Evolutionary conservation across 1,140 invertebrate genomes (phyloP), one percentile per base, ranked within the genome.

Genomic region (Dendroctonus ponderosae): DNA sequence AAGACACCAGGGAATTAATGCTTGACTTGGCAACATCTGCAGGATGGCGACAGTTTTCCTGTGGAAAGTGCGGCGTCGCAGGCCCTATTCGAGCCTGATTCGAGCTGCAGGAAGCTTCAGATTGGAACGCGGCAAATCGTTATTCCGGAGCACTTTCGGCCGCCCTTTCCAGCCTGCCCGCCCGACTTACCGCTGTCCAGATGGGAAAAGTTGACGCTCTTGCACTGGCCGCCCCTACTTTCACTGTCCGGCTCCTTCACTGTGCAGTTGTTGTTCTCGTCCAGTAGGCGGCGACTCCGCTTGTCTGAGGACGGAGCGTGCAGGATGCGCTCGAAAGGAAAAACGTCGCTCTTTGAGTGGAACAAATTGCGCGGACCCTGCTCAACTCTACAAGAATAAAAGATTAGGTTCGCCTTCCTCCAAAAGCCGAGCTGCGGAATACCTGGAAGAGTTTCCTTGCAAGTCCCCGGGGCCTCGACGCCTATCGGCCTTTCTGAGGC

Each of bases 401-500:
- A 3, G 26, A 26, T 26, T 26, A 26, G 26, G 26, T 26, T 49
- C 50, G 37, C 42, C 54, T 62, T 61, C 44, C 26, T 26, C 26
- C 26, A 2, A 26, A 26, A 26, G 26, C 26, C 1, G 1, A 26
- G 26, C 26, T 26, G 26, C 3, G 26, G 26, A 3, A 26, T 26
- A 26, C 26, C 26, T 26, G 3, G 3, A 26, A 26, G 26, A 26
- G 26, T 26, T 26, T 26, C 57, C 62, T 15, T 56, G 57, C 15
- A 49, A 48, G 11, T 64, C 56, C 26, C 49, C 60, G 12, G 59
- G 67, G 9, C 77, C 72, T 0, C 78, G 72, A 8, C 76, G 74
- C 15, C 74, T 70, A 37, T 76, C 62, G 42, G 70, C 49, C 12
- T 74, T 73, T 62, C 74, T 79, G 52, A 80, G 79, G 74, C 79